phyloP scores from a whole-genome alignment of 2,888 invertebrate species.

The Yponomeuta plumbellus region DNA sequence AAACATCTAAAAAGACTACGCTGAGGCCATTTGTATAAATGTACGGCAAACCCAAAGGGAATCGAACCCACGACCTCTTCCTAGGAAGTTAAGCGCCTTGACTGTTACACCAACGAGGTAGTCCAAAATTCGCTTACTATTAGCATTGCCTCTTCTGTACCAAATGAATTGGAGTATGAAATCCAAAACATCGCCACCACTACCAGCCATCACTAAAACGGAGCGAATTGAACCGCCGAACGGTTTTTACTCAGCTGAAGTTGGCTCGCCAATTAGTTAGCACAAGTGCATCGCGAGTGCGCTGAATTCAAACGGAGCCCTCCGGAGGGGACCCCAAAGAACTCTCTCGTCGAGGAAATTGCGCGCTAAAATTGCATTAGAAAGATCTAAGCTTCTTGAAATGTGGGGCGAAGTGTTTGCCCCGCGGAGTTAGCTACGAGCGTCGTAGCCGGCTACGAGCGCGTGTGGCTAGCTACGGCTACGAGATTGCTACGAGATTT shows the following conservation, averaged over 20 bases:
- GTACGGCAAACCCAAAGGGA: no score
- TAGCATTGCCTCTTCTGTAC: no score
- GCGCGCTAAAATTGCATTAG: conserved; percentile 11
- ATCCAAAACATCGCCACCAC: neutral
- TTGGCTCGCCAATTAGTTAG: conserved; percentile 60
- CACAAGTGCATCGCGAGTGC: conserved; percentile 59
- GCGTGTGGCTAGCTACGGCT: neutral
- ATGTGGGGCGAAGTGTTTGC: neutral
- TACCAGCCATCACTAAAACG: conserved; percentile 23
- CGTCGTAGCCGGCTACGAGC: neutral
- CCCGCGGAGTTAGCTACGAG: neutral
- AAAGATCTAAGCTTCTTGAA: conserved; percentile 12
- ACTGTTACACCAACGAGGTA: no score
- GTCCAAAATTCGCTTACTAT: no score
- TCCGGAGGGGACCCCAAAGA: neutral
- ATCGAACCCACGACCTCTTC: no score
- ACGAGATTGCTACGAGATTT: neutral
- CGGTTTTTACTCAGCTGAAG: conserved; percentile 56
- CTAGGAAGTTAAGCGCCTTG: no score
- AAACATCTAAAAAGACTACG: no score
- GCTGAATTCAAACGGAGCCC: conserved; percentile 19
- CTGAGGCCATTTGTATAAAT: no score
- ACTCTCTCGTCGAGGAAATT: conserved; percentile 15
- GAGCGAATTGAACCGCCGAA: conserved; percentile 41
- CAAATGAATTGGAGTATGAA: no score